These are phyloP conservation scores for Ascaphus truei DNA, from an alignment of 2,113 vertebrate genomes.

Conservation along the genomic window DNA sequence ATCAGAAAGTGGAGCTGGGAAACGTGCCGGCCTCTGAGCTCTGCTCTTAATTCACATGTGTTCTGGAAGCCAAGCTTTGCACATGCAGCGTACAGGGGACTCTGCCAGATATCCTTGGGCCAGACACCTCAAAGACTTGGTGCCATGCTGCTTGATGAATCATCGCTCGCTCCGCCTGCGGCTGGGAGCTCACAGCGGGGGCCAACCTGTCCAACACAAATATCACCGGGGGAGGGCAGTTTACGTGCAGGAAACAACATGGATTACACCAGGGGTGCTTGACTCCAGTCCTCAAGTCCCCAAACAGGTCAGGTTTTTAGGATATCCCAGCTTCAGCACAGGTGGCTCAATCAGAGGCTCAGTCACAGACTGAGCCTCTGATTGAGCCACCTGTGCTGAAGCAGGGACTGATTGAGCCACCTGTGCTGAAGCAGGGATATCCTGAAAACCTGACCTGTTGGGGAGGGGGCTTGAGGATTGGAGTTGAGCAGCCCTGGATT, in stretches of 20 bases:
- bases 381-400: no score
- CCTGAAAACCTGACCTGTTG: no score
- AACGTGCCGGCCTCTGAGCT: background rate
- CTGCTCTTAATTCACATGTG: background rate
- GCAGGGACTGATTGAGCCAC: no score
- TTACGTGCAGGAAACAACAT: background rate
- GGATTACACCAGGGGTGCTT: background rate
- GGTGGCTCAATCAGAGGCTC: no score
- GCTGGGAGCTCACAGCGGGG: background rate
- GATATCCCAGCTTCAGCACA: no score
- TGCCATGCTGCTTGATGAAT: slow-evolving; percentile 17
- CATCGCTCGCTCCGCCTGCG: background rate
- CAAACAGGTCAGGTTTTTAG: no score
- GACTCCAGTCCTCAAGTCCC: no score
- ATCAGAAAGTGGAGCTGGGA: background rate
- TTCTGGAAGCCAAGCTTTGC: slow-evolving; percentile 28
- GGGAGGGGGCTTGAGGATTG: no score
- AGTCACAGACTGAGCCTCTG: no score
- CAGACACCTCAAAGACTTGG: slow-evolving; percentile 14
- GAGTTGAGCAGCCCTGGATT: no score
- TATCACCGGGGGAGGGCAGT: background rate
- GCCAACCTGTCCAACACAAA: slow-evolving; percentile 35
- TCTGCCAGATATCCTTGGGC: slow-evolving; percentile 34
- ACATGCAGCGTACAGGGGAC: background rate
- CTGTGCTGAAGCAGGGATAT: no score